These are phyloP conservation scores for Baronia brevicornis DNA, from an alignment of 2,888 invertebrate genomes.

Conservation along the genomic window DNA sequence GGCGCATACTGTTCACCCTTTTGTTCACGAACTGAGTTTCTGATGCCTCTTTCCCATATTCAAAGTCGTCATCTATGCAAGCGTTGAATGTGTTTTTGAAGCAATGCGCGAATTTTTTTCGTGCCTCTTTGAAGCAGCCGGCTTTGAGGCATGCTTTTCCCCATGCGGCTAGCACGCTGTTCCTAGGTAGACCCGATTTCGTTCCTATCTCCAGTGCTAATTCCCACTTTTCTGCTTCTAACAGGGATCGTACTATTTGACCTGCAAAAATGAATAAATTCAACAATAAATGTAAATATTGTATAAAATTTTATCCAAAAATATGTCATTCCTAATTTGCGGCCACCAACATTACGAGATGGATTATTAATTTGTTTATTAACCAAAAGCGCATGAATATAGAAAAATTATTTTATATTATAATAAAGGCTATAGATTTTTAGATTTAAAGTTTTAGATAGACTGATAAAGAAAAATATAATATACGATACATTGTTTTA, in stretches of 20 bases:
- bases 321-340: no score
- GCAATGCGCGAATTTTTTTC: slow-evolving; percentile 80
- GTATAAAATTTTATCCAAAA: no score
- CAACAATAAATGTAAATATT: no score
- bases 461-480: no score
- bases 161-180: slow-evolving; percentile 91
- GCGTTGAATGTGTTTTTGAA: slow-evolving; percentile 53
- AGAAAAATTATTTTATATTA: no score
- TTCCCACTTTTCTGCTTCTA: slow-evolving; percentile 91
- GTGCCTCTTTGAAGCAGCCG: slow-evolving; percentile 85
- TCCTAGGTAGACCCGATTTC: slow-evolving; percentile 86
- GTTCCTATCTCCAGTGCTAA: slow-evolving; percentile 90
- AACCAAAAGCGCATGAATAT: background rate
- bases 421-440: no score
- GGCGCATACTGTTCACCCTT: slow-evolving; percentile 38
- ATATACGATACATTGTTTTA: no score
- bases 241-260: slow-evolving; percentile 81
- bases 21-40: slow-evolving; percentile 48
- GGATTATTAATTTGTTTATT: background rate
- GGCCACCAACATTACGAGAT: background rate
- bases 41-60: slow-evolving; percentile 55
- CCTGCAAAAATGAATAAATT: slow-evolving; percentile 41
- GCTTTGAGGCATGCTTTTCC: slow-evolving; percentile 88
- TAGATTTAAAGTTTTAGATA: slow-evolving; percentile 14
- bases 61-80: slow-evolving; percentile 54